These are phyloP conservation scores for Autographa pulchrina DNA, from an alignment of 2,888 invertebrate genomes.

Conservation along the genomic window DNA sequence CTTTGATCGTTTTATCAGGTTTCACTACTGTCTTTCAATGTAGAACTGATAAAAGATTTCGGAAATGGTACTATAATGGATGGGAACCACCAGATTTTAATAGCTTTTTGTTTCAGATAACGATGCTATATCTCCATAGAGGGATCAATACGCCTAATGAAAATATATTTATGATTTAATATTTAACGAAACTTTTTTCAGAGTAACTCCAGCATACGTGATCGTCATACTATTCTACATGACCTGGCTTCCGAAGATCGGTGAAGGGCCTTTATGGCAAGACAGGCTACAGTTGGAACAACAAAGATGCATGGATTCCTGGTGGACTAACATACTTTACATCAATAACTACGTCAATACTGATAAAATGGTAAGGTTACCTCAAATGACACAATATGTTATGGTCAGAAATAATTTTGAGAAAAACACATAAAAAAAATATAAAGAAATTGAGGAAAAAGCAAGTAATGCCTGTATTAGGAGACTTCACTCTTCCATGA, in stretches of 20 bases:
- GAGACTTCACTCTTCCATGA: too few species aligned
- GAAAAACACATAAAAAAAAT: too few species aligned
- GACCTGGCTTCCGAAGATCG: slow-evolving; percentile 92
- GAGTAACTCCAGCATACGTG: slow-evolving; percentile 93
- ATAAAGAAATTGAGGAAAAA: too few species aligned
- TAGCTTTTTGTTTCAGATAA: too few species aligned
- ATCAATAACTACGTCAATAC: slow-evolving; percentile 93
- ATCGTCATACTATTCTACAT: slow-evolving; percentile 93
- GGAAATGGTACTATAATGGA: not conserved
- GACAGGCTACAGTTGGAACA: slow-evolving; percentile 89
- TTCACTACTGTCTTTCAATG: not conserved
- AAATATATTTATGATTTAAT: not conserved
- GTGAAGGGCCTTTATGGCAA: slow-evolving; percentile 94
- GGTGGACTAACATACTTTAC: slow-evolving; percentile 94
- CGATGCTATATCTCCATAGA: too few species aligned
- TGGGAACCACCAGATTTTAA: not conserved
- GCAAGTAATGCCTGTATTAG: too few species aligned
- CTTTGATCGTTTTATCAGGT: not conserved
- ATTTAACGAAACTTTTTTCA: slow-evolving; percentile 68
- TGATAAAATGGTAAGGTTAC: slow-evolving; percentile 89
- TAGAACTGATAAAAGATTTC: not conserved
- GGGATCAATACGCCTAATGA: not conserved
- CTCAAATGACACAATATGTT: not conserved
- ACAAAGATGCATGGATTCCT: slow-evolving; percentile 90
- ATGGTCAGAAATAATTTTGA: too few species aligned